Conservation (phyloP, 2,797 vertebrate species). For the Bovichtus variegatus region DNA sequence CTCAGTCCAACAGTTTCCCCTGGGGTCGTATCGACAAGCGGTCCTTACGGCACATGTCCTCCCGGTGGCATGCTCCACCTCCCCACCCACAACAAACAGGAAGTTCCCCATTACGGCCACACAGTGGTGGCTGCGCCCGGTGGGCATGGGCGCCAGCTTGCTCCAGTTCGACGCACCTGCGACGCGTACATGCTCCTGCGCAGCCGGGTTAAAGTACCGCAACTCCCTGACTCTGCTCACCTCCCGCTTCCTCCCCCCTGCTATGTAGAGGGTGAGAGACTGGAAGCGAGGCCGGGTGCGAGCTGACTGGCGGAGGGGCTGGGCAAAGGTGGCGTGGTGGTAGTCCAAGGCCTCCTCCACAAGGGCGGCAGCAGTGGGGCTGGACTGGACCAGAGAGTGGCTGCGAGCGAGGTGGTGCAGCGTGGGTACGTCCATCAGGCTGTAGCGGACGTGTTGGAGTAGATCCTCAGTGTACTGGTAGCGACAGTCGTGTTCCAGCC, state of each 20-base stretch:
- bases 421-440: slow-evolving; percentile 93
- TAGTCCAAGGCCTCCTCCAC: slow-evolving; percentile 95
- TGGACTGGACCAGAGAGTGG: slow-evolving; percentile 91
- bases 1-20: slow-evolving; percentile 93
- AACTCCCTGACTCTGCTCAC: slow-evolving; percentile 93
- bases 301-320: slow-evolving; percentile 93
- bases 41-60: slow-evolving; percentile 93
- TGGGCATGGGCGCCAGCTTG: slow-evolving; percentile 92
- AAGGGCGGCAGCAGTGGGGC: slow-evolving; percentile 88
- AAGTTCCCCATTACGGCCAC: slow-evolving; percentile 96
- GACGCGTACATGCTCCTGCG: slow-evolving; percentile 90
- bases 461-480: slow-evolving; percentile 95
- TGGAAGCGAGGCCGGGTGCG: slow-evolving; percentile 93
- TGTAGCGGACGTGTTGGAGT: slow-evolving; percentile 93
- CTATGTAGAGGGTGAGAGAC: slow-evolving; percentile 93
- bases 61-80: slow-evolving; percentile 92
- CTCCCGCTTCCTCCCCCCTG: slow-evolving; percentile 93
- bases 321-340: slow-evolving; percentile 92
- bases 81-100: slow-evolving; percentile 94
- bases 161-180: slow-evolving; percentile 95
- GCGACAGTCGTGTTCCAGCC: slow-evolving; percentile 94
- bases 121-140: slow-evolving; percentile 95
- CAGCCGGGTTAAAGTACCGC: slow-evolving; percentile 93
- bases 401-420: slow-evolving; percentile 88
- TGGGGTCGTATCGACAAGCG: slow-evolving; percentile 93